Conservation (phyloP, 2,888 invertebrate genomes). For the Pteria penguin region DNA sequence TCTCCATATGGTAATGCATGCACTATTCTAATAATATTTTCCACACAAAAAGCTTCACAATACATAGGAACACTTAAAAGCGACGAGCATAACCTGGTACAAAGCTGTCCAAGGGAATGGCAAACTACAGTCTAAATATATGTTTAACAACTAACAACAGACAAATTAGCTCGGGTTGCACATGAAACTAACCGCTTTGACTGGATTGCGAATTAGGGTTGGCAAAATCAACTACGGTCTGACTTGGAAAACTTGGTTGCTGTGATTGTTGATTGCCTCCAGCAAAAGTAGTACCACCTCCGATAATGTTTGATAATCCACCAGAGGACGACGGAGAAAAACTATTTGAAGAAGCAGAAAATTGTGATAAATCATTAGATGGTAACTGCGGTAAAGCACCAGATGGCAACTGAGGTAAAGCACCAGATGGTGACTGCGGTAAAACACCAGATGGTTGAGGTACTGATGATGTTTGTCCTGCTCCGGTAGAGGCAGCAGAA, state of each 20-base stretch:
- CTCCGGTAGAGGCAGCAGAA: background rate
- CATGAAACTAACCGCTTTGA: background rate
- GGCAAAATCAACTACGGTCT: background rate
- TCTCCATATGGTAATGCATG: too few relatives aligned
- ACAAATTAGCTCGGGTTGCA: too few relatives aligned
- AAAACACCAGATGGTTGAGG: background rate
- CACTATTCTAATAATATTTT: too few relatives aligned
- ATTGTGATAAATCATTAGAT: too few relatives aligned
- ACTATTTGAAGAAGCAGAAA: background rate
- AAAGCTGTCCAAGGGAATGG: too few relatives aligned
- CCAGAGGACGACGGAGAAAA: background rate
- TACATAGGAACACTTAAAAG: too few relatives aligned
- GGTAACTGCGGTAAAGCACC: background rate
- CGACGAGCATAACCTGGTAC: too few relatives aligned
- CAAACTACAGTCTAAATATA: too few relatives aligned
- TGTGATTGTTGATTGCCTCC: background rate
- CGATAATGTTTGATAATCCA: background rate
- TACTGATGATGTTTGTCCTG: background rate
- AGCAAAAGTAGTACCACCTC: background rate
- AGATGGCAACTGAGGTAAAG: too few relatives aligned
- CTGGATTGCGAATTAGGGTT: background rate
- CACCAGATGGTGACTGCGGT: background rate
- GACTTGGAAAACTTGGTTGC: background rate
- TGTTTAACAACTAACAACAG: too few relatives aligned
- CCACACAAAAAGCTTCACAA: too few relatives aligned